Evolutionary conservation across 2,888 invertebrate species (phyloP).

Genomic region (Meghimatium bilineatum): DNA sequence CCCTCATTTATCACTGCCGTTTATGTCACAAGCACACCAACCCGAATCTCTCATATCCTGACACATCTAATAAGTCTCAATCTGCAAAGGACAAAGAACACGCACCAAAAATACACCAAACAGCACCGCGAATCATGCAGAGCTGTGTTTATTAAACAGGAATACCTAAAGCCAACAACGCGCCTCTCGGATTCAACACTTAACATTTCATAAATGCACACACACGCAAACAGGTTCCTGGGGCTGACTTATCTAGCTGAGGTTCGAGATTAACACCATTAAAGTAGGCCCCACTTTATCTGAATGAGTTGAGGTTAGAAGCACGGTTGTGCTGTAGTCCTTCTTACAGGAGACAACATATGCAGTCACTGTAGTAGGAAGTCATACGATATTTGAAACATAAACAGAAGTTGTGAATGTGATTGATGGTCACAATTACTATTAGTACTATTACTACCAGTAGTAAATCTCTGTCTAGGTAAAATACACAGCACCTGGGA

Average conservation of each 20-base stretch:
- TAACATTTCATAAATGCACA: conserved; percentile 18
- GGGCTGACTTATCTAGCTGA: neutral
- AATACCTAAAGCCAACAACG: neutral
- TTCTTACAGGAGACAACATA: too few relatives aligned
- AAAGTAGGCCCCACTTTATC: neutral
- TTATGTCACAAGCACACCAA: too few relatives aligned
- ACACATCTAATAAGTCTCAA: neutral
- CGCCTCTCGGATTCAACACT: conserved; percentile 11
- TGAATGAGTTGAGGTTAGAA: neutral
- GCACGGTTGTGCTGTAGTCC: neutral
- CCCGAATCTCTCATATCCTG: too few relatives aligned
- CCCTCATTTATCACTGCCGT: too few relatives aligned
- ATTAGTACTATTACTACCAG: too few relatives aligned
- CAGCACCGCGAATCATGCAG: neutral
- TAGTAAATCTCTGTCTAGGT: too few relatives aligned
- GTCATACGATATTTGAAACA: too few relatives aligned
- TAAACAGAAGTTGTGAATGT: too few relatives aligned
- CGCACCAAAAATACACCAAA: conserved; percentile 3
- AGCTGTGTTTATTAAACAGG: conserved; percentile 22
- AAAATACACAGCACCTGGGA: too few relatives aligned
- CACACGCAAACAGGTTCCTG: neutral
- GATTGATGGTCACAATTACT: too few relatives aligned
- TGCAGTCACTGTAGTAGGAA: too few relatives aligned
- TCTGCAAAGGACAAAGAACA: conserved; percentile 2
- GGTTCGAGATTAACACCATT: neutral